Evolutionary conservation across 2,888 invertebrate genomes (phyloP).

Genomic region (Ormyrus nitidulus): DNA sequence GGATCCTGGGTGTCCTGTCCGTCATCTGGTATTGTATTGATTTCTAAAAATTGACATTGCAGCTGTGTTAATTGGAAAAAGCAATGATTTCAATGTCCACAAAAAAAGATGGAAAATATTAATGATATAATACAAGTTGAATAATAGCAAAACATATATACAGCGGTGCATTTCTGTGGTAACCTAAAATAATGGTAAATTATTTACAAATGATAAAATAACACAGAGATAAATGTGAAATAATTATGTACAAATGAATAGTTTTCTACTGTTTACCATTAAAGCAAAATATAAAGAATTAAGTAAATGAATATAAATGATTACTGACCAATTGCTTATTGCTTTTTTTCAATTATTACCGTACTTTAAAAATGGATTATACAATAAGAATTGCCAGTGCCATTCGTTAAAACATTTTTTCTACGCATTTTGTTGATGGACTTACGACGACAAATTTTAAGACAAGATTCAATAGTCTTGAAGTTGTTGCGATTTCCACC

Average conservation of each 20-base stretch:
- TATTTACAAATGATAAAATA: not conserved
- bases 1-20: conserved; percentile 72
- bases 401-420: conserved; percentile 26
- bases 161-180: conserved; percentile 5
- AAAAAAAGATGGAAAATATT: not conserved
- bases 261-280: not conserved
- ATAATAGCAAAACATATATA: conserved; percentile 39
- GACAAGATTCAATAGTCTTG: conserved; percentile 84
- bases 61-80: not conserved
- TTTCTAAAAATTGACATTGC: conserved; percentile 42
- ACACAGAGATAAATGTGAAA: conserved; percentile 2
- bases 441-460: conserved; percentile 78
- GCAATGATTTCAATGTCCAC: not conserved
- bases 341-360: not conserved
- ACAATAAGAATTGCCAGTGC: conserved; percentile 8
- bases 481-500: conserved; percentile 92
- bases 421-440: conserved; percentile 49
- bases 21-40: conserved; percentile 63
- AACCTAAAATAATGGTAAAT: conserved; percentile 12
- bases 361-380: not conserved
- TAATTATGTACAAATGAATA: conserved; percentile 41
- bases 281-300: conserved; percentile 11
- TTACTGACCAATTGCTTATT: not conserved
- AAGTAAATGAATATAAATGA: not conserved
- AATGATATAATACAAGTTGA: conserved; percentile 1